Evolutionary conservation across 2,888 invertebrate genomes (phyloP).

Genomic region (Eupithecia exiguata): DNA sequence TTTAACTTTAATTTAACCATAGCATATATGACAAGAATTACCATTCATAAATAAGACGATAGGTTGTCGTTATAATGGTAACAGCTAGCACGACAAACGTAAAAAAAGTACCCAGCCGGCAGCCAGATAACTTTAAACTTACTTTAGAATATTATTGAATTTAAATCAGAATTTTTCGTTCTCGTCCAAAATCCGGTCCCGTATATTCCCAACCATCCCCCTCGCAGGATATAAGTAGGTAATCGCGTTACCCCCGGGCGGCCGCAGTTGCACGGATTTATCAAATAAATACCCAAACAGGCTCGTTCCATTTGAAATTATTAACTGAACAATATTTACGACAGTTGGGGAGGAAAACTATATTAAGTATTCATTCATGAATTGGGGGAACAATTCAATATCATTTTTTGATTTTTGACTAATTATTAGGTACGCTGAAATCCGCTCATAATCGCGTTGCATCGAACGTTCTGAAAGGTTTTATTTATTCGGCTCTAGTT

Average conservation of each 20-base stretch:
- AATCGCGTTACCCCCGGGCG: conserved; percentile 18
- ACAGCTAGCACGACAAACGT: too few species aligned
- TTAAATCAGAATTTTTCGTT: background rate
- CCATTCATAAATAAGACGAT: too few species aligned
- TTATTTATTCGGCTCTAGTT: too few species aligned
- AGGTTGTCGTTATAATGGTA: too few species aligned
- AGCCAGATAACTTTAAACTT: too few species aligned
- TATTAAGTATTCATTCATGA: background rate
- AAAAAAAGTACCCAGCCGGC: too few species aligned
- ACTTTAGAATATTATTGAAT: background rate
- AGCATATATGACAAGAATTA: too few species aligned
- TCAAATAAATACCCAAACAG: conserved; percentile 14
- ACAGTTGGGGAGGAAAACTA: background rate
- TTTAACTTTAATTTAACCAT: too few species aligned
- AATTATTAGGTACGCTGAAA: too few species aligned
- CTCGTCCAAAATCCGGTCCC: background rate
- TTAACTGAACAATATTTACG: conserved; percentile 12
- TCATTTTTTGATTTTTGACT: too few species aligned
- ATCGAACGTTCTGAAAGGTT: too few species aligned
- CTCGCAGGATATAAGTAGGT: conserved; percentile 14
- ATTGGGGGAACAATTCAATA: background rate
- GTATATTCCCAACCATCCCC: background rate
- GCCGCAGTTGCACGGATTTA: conserved; percentile 7
- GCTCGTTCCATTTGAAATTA: conserved; percentile 14
- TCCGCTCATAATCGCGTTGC: too few species aligned